Conservation (phyloP, 2,888 invertebrate species). For the Ctena decussata region DNA sequence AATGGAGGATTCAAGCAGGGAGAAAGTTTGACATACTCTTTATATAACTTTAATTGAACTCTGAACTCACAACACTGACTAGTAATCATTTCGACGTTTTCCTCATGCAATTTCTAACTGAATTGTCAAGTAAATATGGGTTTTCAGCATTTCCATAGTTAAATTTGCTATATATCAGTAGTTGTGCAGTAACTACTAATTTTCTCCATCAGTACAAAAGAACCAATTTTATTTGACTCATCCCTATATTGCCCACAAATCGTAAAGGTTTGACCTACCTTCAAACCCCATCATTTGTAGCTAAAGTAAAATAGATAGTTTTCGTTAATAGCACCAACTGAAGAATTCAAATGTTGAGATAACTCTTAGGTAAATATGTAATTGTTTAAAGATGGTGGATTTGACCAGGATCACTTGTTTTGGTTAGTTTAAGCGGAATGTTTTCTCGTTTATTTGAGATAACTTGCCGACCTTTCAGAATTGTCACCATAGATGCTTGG, state of each 20-base stretch:
- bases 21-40: too few relatives aligned
- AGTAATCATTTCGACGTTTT: background rate
- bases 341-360: background rate
- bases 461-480: background rate
- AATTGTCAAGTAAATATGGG: background rate
- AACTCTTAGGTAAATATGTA: background rate
- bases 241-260: background rate
- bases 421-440: background rate
- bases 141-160: background rate
- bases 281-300: background rate
- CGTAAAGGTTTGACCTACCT: background rate
- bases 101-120: background rate
- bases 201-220: background rate
- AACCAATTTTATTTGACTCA: background rate
- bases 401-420: background rate
- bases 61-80: too few relatives aligned
- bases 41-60: too few relatives aligned
- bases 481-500: background rate
- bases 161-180: background rate
- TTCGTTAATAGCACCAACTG: background rate
- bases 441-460: background rate
- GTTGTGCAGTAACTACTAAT: background rate
- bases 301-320: background rate
- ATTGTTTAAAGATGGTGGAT: slow-evolving; percentile 1
- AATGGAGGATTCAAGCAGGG: too few relatives aligned